These are phyloP conservation scores for Lithobates pipiens DNA, from an alignment of 2,797 vertebrate species.

Conservation along the genomic window DNA sequence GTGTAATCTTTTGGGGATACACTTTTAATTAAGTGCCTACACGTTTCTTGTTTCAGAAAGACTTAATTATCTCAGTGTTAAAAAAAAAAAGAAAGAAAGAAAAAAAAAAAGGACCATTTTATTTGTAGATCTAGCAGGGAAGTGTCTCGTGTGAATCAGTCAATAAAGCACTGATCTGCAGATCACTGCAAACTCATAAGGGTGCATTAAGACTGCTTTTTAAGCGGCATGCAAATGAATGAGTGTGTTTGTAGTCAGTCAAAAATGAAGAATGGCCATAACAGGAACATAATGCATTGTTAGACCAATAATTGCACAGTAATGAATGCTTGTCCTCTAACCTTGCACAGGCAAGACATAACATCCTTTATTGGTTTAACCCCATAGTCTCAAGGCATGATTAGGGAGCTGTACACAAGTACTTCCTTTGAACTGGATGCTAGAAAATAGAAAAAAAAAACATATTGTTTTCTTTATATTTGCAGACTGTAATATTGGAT, in stretches of 20 bases:
- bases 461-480: neutral
- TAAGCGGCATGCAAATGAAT: conserved; percentile 63
- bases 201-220: conserved; percentile 56
- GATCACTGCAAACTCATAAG: conserved; percentile 61
- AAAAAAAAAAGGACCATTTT: conserved; percentile 63
- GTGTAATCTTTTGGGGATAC: conserved; percentile 71
- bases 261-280: conserved; percentile 44
- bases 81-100: conserved; percentile 56
- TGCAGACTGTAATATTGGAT: neutral
- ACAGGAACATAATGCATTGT: conserved; percentile 39
- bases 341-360: conserved; percentile 46
- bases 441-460: neutral
- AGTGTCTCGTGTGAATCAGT: conserved; percentile 65
- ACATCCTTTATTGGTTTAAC: conserved; percentile 51
- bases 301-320: conserved; percentile 47
- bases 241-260: conserved; percentile 34
- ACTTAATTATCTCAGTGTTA: conserved; percentile 66
- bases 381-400: conserved; percentile 24
- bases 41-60: conserved; percentile 61
- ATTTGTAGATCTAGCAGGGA: conserved; percentile 58
- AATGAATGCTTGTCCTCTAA: conserved; percentile 45
- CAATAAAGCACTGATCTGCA: conserved; percentile 61
- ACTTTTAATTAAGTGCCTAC: conserved; percentile 73
- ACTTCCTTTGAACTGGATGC: conserved; percentile 18
- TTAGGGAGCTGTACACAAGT: conserved; percentile 12